These are phyloP conservation scores for Hydroisotoma schaefferi DNA, from an alignment of 2,888 invertebrate species.

Conservation along the genomic window DNA sequence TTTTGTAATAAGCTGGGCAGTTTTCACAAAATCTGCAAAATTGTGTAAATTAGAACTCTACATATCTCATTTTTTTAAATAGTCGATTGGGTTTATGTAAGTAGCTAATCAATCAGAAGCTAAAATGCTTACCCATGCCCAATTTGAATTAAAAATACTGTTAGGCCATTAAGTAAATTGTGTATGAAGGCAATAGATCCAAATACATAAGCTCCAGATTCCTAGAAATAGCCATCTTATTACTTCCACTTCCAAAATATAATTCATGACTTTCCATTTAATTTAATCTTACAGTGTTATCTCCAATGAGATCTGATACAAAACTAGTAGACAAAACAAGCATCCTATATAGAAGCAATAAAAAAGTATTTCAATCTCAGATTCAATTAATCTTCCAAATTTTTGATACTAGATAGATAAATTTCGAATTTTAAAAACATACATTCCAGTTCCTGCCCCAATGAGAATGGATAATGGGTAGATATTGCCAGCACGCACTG, in stretches of 20 bases:
- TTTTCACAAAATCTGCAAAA: conserved; percentile 23
- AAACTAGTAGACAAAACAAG: conserved; percentile 47
- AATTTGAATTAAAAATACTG: conserved; percentile 31
- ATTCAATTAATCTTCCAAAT: too few relatives aligned
- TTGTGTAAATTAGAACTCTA: not conserved
- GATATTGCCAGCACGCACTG: conserved; percentile 33
- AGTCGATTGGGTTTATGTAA: too few relatives aligned
- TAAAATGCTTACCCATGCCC: conserved; percentile 36
- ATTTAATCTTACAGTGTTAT: conserved; percentile 39
- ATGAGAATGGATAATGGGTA: conserved; percentile 46
- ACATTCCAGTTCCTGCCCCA: conserved; percentile 39
- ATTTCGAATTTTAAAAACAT: too few relatives aligned
- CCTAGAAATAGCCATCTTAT: conserved; percentile 12
- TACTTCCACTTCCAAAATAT: not conserved
- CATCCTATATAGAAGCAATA: too few relatives aligned
- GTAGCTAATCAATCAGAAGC: too few relatives aligned
- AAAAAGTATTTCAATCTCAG: too few relatives aligned
- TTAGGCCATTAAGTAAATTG: conserved; percentile 33
- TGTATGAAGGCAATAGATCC: conserved; percentile 32
- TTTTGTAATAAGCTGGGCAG: conserved; percentile 29
- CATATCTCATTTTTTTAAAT: not conserved
- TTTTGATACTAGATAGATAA: too few relatives aligned
- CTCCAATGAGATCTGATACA: conserved; percentile 49
- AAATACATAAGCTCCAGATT: conserved; percentile 33
- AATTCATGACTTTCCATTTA: not conserved